A percentile compares a stretch with the other conserved stretches of the same genome.
Evolutionary conservation across 1,140 invertebrate species (phyloP).

Genomic region (Probaryconus sp.): DNA sequence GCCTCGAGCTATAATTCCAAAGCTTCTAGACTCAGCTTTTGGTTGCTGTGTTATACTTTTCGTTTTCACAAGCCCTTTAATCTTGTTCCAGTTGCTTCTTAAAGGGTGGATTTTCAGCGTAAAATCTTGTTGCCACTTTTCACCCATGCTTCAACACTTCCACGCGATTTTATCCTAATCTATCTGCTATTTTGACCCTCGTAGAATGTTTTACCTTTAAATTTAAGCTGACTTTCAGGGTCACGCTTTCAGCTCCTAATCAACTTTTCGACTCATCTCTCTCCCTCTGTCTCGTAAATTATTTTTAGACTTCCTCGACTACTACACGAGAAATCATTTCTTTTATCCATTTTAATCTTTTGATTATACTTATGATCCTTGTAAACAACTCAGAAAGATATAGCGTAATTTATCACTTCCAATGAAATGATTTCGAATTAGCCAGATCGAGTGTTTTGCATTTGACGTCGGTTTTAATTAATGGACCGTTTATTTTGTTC

Average conservation of each 20-base stretch:
- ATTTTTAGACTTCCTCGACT: not conserved
- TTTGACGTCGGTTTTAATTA: no score
- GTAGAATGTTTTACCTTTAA: no score
- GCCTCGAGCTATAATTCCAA: no score
- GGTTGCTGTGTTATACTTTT: no score
- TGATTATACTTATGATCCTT: constrained; percentile 6
- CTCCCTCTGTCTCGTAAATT: not conserved
- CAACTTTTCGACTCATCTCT: constrained; percentile 5
- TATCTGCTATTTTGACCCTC: not conserved
- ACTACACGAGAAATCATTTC: not conserved
- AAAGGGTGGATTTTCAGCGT: not conserved
- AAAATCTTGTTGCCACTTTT: not conserved
- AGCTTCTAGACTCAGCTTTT: no score
- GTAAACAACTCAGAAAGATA: not conserved
- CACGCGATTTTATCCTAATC: no score
- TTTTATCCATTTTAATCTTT: not conserved
- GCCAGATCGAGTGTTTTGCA: no score
- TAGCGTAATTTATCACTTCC: no score
- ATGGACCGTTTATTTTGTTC: no score
- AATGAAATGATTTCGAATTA: no score
- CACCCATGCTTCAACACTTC: no score
- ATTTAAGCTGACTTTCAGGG: not conserved
- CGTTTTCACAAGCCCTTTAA: not conserved
- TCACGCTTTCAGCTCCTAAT: constrained; percentile 1
- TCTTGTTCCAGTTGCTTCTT: not conserved